phyloP scores from a whole-genome alignment of 2,888 invertebrate genomes.

The Acleris emargana region DNA sequence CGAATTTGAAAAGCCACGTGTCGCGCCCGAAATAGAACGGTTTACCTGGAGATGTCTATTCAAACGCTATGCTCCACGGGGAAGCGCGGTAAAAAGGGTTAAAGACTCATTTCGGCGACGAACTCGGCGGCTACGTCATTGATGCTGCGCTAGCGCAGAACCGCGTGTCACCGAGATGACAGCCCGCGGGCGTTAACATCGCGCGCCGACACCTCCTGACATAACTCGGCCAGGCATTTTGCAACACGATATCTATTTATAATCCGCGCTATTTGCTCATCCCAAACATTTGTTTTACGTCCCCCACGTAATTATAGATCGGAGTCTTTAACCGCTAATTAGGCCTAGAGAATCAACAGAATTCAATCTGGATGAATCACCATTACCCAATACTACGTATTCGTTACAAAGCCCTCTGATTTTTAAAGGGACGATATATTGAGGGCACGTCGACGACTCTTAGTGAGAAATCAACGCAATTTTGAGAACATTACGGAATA shows the following conservation, averaged over 20 bases:
- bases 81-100: conserved; percentile 4
- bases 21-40: conserved; percentile 32
- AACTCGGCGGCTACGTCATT: conserved; percentile 3
- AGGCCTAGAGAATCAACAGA: conserved; percentile 49
- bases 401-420: conserved; percentile 41
- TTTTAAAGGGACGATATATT: conserved; percentile 56
- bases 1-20: conserved; percentile 25
- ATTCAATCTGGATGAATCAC: conserved; percentile 25
- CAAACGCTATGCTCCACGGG: conserved; percentile 16
- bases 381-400: conserved; percentile 27
- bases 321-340: conserved; percentile 80
- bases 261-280: conserved; percentile 63
- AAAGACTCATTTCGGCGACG: conserved; percentile 1
- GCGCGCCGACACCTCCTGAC: conserved; percentile 63
- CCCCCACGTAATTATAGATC: conserved; percentile 67
- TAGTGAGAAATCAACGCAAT: conserved; percentile 44
- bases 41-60: conserved; percentile 33
- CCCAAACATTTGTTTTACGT: conserved; percentile 73
- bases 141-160: conserved; percentile 1
- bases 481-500: conserved; percentile 39
- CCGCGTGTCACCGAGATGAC: conserved; percentile 28
- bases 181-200: conserved; percentile 37
- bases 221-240: conserved; percentile 80
- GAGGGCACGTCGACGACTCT: conserved; percentile 59
- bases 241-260: conserved; percentile 73